Evolutionary conservation across 1,140 invertebrate species (phyloP).

Genomic region (Drosophila tropicalis): DNA sequence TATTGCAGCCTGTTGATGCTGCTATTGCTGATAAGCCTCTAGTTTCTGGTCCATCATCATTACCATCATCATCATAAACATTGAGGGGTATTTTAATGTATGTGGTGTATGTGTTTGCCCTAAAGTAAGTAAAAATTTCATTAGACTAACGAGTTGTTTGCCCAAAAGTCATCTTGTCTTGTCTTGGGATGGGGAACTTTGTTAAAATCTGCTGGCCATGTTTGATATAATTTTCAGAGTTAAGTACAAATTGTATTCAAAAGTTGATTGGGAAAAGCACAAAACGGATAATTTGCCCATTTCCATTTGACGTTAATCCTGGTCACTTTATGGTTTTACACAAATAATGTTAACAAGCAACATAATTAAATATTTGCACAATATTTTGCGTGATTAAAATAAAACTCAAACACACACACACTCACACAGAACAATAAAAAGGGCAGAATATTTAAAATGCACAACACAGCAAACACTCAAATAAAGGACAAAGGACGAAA

Average conservation of each 20-base stretch:
- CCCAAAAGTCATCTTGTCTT: conserved; percentile 31
- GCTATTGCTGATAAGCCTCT: conserved; percentile 65
- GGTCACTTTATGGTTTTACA: conserved; percentile 51
- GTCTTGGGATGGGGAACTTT: conserved; percentile 53
- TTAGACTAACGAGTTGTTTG: conserved; percentile 78
- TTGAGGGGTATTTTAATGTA: conserved; percentile 17
- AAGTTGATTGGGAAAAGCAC: conserved; percentile 12
- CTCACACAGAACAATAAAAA: conserved; percentile 11
- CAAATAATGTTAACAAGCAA: conserved; percentile 77
- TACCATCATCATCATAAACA: conserved; percentile 29
- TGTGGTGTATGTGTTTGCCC: conserved; percentile 1
- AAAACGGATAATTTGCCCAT: neutral
- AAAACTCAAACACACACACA: conserved; percentile 57
- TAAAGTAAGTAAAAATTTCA: conserved; percentile 63
- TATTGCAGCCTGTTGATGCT: conserved; percentile 62
- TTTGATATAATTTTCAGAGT: conserved; percentile 9
- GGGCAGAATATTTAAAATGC: conserved; percentile 60
- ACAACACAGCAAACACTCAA: conserved; percentile 49
- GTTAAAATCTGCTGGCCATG: conserved; percentile 37
- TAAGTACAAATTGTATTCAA: conserved; percentile 28
- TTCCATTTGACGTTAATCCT: conserved; percentile 40
- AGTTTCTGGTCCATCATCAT: conserved; percentile 11
- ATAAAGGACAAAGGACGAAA: conserved; percentile 13
- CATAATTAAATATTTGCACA: conserved; percentile 77
- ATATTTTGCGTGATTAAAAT: conserved; percentile 77